phyloP scores from a whole-genome alignment of 2,113 vertebrate species.

The Thalassoma bifasciatum region DNA sequence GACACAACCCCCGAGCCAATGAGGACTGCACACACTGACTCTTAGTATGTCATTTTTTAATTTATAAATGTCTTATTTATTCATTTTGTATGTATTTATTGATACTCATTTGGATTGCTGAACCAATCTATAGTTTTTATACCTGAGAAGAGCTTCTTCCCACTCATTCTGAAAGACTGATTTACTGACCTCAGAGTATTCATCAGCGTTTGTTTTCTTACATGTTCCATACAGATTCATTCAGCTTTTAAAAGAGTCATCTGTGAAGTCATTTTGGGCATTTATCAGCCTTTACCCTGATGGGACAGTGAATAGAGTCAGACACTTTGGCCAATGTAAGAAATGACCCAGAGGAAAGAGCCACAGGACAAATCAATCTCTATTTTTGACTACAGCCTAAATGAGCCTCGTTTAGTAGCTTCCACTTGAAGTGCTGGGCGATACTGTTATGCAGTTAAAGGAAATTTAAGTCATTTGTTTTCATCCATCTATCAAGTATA shows the following conservation, averaged over 20 bases:
- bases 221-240: conserved; percentile 4
- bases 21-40: conserved; percentile 62
- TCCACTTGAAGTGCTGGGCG: too few relatives aligned
- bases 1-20: conserved; percentile 86
- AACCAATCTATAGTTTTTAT: conserved; percentile 67
- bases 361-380: neutral
- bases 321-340: too few relatives aligned
- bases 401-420: too few relatives aligned
- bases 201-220: conserved; percentile 13
- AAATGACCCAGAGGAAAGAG: too few relatives aligned
- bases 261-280: too few relatives aligned
- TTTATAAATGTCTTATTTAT: conserved; percentile 65
- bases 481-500: too few relatives aligned
- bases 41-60: conserved; percentile 53
- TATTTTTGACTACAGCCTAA: too few relatives aligned
- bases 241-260: conserved; percentile 11
- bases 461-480: neutral
- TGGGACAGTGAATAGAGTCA: too few relatives aligned
- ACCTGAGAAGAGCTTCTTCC: conserved; percentile 48
- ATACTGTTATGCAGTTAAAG: neutral
- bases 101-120: conserved; percentile 64
- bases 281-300: too few relatives aligned
- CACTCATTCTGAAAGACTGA: conserved; percentile 50
- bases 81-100: conserved; percentile 75
- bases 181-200: conserved; percentile 56